phyloP scores from a whole-genome alignment of 2,888 invertebrate species.

The Polymixis lichenea region DNA sequence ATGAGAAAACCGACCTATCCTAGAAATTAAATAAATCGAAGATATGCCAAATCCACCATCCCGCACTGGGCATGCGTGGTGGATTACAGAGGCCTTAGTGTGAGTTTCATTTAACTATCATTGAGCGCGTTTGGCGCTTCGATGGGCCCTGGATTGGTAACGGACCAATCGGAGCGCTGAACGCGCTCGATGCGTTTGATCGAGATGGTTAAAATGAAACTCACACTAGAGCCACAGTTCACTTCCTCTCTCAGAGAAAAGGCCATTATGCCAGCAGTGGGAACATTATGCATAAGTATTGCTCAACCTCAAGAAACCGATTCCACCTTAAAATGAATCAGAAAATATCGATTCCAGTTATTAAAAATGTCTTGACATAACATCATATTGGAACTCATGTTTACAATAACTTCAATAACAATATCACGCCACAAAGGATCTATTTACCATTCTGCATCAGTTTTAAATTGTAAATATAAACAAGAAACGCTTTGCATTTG shows the following conservation, averaged over 20 bases:
- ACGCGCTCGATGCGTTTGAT: too few species aligned
- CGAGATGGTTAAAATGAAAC: too few species aligned
- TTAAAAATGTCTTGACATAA: slow-evolving; percentile 33
- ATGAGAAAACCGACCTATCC: too few species aligned
- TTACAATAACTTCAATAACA: slow-evolving; percentile 67
- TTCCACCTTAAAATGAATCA: slow-evolving; percentile 20
- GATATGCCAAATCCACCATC: not conserved
- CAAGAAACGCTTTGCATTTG: slow-evolving; percentile 30
- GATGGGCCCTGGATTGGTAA: too few species aligned
- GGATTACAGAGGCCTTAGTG: too few species aligned
- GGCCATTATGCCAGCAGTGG: not conserved
- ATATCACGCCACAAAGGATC: slow-evolving; percentile 59
- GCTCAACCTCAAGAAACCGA: not conserved
- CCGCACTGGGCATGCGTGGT: not conserved
- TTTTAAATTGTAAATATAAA: slow-evolving; percentile 64
- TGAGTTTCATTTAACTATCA: too few species aligned
- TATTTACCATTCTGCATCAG: slow-evolving; percentile 62
- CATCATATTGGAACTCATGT: slow-evolving; percentile 60
- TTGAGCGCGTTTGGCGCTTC: too few species aligned
- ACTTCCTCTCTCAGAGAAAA: not conserved
- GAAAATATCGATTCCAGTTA: slow-evolving; percentile 12
- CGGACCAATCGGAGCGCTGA: too few species aligned
- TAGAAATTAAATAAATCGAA: not conserved
- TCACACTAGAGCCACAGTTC: too few species aligned
- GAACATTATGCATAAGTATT: not conserved